Percentiles rank a stretch among this genome's conserved stretches.
Evolutionary conservation across 2,797 vertebrate species (phyloP).

Genomic region (Chrosomus eos): DNA sequence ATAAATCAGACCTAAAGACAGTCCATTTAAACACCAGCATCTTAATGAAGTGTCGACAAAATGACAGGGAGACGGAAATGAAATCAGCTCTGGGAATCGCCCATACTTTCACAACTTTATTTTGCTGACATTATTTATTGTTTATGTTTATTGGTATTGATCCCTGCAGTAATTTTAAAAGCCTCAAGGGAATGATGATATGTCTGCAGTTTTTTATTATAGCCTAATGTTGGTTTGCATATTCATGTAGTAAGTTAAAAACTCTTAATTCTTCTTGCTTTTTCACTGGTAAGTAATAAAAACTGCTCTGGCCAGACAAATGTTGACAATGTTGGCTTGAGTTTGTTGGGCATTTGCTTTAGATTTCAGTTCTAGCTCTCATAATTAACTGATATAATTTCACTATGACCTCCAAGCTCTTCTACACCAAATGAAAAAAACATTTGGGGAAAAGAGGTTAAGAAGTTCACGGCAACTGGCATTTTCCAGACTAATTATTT

Average conservation of each 20-base stretch:
- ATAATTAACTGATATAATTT: slow-evolving; percentile 47
- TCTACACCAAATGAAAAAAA: slow-evolving; percentile 56
- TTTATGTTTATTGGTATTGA: slow-evolving; percentile 39
- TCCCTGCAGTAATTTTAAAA: slow-evolving; percentile 8
- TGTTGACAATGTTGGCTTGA: neutral
- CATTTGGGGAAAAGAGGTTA: slow-evolving; percentile 56
- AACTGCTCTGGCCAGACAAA: neutral
- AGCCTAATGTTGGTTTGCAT: slow-evolving; percentile 4
- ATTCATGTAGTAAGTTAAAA: slow-evolving; percentile 4
- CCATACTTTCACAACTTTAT: slow-evolving; percentile 3
- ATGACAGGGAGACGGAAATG: neutral
- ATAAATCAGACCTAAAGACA: slow-evolving; percentile 1
- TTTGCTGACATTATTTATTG: slow-evolving; percentile 29
- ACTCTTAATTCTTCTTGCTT: neutral
- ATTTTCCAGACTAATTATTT: slow-evolving; percentile 61
- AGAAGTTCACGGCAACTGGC: slow-evolving; percentile 57
- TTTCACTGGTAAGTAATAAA: neutral
- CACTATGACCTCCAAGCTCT: slow-evolving; percentile 48
- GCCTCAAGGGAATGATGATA: slow-evolving; percentile 12
- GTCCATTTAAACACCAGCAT: slow-evolving; percentile 12
- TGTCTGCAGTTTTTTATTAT: slow-evolving; percentile 1
- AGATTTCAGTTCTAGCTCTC: neutral
- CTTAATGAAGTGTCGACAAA: slow-evolving; percentile 5
- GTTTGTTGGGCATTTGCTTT: neutral
- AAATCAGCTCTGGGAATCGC: neutral